These are phyloP conservation scores for Grus americana DNA, from an alignment of 2,113 vertebrate genomes.

Conservation along the genomic window DNA sequence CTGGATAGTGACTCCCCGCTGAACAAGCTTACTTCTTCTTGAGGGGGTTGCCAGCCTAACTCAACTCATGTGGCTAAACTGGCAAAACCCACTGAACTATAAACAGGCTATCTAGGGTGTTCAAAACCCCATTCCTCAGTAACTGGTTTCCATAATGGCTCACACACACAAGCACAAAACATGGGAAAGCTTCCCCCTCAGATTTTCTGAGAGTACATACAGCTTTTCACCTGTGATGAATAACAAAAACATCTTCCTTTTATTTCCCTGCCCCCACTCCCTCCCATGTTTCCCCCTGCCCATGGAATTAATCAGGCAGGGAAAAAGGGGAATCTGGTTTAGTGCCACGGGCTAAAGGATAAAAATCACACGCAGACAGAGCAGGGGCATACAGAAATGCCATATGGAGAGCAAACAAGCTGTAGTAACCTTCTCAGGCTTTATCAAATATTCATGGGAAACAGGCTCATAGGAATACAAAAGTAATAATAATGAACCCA, in stretches of 20 bases:
- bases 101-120: neutral
- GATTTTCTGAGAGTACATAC: neutral
- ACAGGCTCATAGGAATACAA: neutral
- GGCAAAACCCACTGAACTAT: neutral
- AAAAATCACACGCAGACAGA: neutral
- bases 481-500: conserved; percentile 14
- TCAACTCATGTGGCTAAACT: neutral
- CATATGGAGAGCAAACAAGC: conserved; percentile 29
- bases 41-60: neutral
- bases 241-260: neutral
- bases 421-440: neutral
- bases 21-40: neutral
- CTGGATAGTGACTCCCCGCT: neutral
- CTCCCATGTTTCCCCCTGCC: neutral
- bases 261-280: accelerated
- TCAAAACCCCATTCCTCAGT: neutral
- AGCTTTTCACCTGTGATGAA: neutral
- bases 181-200: neutral
- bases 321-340: neutral
- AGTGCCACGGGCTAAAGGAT: neutral
- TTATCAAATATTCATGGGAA: conserved; percentile 26
- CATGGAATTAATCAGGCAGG: neutral
- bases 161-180: neutral
- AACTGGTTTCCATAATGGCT: neutral
- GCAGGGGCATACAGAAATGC: neutral